A percentile compares a stretch with the other conserved stretches of the same genome.
phyloP scores from a whole-genome alignment of 2,113 vertebrate species.

The Cryptomyrus ogoouensis region DNA sequence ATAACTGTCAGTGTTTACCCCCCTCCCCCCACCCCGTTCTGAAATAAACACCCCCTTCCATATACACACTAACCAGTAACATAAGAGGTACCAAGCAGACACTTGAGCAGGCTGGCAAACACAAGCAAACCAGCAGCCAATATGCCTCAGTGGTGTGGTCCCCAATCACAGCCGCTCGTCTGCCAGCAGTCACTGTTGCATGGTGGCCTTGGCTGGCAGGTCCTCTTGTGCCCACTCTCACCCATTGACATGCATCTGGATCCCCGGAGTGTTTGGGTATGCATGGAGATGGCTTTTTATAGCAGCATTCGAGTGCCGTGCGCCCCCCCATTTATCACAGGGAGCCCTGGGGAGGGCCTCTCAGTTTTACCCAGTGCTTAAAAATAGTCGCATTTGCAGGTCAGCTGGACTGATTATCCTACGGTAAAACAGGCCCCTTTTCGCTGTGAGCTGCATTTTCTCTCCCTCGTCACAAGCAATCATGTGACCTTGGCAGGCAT shows the following conservation, averaged over 20 bases:
- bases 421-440: neutral
- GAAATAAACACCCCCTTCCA: neutral
- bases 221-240: neutral
- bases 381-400: conserved; percentile 24
- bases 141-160: neutral
- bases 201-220: neutral
- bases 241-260: neutral
- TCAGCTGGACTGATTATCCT: conserved; percentile 21
- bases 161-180: neutral
- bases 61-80: neutral
- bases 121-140: neutral
- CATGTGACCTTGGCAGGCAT: neutral
- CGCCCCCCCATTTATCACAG: conserved; percentile 13
- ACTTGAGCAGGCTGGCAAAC: neutral
- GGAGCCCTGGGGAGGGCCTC: neutral
- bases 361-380: conserved; percentile 14
- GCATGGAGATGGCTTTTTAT: conserved; percentile 12
- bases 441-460: neutral
- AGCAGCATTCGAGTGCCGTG: conserved; percentile 3
- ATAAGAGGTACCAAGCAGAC: neutral
- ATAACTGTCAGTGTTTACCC: neutral
- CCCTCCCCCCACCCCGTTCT: no score
- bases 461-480: neutral
- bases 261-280: neutral
- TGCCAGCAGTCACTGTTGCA: neutral